These are phyloP conservation scores for Apostichopus californicus DNA, from an alignment of 35 echinoderm and acorn worm species.

Conservation along the genomic window DNA sequence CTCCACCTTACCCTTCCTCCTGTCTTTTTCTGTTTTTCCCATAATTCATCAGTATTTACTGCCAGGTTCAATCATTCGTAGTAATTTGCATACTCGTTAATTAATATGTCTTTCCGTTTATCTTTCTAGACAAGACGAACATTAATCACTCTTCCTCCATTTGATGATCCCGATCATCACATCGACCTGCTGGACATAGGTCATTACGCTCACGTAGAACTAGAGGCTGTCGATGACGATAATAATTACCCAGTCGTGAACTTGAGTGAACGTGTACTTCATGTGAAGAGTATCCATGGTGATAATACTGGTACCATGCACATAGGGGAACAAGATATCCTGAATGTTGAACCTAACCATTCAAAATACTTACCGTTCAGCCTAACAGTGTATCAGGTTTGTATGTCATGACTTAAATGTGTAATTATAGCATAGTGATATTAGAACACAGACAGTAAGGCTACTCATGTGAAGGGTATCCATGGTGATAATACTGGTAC, in stretches of 20 bases:
- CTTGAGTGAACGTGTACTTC: constrained; percentile 28
- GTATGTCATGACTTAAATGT: too few relatives aligned
- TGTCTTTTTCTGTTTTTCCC: too few relatives aligned
- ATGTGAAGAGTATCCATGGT: constrained; percentile 55
- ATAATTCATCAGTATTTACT: too few relatives aligned
- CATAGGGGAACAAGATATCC: background rate
- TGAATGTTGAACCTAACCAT: constrained; percentile 47
- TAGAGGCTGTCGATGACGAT: constrained; percentile 73
- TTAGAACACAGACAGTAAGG: too few relatives aligned
- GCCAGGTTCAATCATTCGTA: too few relatives aligned
- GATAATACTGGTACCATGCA: constrained; percentile 60
- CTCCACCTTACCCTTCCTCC: too few relatives aligned
- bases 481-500: too few relatives aligned
- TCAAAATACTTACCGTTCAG: constrained; percentile 65
- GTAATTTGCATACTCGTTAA: too few relatives aligned
- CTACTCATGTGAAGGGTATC: too few relatives aligned
- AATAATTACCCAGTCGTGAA: constrained; percentile 16
- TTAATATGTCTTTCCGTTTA: background rate
- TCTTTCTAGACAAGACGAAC: constrained; percentile 61
- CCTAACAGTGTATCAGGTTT: constrained; percentile 76
- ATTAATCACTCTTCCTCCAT: constrained; percentile 67
- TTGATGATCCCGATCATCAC: constrained; percentile 62
- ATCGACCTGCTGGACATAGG: constrained; percentile 85
- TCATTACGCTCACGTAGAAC: constrained; percentile 69
- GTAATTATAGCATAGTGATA: too few relatives aligned